phyloP scores from a whole-genome alignment of 2,113 vertebrate genomes.

The Ginglymostoma cirratum region DNA sequence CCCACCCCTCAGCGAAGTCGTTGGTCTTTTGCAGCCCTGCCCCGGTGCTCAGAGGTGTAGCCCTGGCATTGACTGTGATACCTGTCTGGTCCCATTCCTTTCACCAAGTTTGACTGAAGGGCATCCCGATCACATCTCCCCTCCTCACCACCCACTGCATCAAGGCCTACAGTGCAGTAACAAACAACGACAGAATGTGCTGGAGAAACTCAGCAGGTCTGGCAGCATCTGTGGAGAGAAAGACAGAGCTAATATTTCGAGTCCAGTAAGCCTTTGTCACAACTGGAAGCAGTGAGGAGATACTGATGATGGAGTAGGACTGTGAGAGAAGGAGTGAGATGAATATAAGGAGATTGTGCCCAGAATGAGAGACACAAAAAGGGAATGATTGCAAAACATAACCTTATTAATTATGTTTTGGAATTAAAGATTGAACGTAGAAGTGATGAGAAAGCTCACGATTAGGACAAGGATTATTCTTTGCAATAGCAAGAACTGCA shows the following conservation, averaged over 20 bases:
- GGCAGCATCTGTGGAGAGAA: too few species aligned
- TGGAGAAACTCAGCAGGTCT: too few species aligned
- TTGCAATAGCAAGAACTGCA: background rate
- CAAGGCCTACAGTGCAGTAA: background rate
- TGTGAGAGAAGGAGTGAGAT: too few species aligned
- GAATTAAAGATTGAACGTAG: background rate
- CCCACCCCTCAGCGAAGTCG: background rate
- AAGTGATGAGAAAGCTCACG: background rate
- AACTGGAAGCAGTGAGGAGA: too few species aligned
- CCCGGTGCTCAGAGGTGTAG: background rate
- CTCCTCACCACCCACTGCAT: background rate
- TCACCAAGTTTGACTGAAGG: background rate
- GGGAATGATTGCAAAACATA: background rate
- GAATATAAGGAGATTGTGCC: too few species aligned
- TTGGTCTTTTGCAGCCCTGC: background rate
- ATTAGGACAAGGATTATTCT: background rate
- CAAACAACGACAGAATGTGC: too few species aligned
- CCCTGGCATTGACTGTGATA: background rate
- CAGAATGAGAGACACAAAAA: background rate
- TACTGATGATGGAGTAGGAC: too few species aligned
- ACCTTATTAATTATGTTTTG: background rate
- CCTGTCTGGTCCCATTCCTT: background rate
- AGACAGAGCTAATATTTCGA: too few species aligned
- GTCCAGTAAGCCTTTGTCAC: too few species aligned
- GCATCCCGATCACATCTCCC: background rate